Percentiles rank a stretch among this genome's conserved stretches.
These are phyloP conservation scores for Australoheros scitulus DNA, from an alignment of 2,113 vertebrate species.

Conservation along the genomic window DNA sequence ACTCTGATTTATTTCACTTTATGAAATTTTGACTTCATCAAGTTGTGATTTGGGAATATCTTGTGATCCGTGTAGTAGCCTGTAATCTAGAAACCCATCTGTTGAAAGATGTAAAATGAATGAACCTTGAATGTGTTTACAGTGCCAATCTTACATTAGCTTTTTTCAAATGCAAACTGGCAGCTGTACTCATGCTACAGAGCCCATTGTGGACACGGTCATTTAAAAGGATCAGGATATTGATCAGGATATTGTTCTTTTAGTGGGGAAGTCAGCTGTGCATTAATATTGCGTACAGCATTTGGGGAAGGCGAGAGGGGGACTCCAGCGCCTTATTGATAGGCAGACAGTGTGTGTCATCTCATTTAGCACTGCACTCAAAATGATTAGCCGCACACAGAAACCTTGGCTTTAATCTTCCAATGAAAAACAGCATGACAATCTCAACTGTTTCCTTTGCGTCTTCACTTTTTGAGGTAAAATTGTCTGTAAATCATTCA, in stretches of 20 bases:
- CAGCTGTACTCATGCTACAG: neutral
- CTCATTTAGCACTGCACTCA: slow-evolving; percentile 19
- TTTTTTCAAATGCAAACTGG: slow-evolving; percentile 13
- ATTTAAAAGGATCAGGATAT: neutral
- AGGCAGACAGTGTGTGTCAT: neutral
- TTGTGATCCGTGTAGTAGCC: neutral
- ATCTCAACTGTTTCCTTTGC: neutral
- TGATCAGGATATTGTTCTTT: neutral
- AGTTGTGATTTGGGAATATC: neutral
- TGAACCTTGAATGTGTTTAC: neutral
- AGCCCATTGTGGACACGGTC: neutral
- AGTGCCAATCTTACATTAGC: neutral
- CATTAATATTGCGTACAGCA: neutral
- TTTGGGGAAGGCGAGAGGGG: slow-evolving; percentile 1
- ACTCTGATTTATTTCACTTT: neutral
- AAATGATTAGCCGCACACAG: slow-evolving; percentile 19
- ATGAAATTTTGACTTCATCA: neutral
- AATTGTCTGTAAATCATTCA: slow-evolving; percentile 22
- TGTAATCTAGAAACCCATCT: neutral
- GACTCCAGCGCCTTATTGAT: neutral
- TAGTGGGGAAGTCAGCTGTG: slow-evolving; percentile 17
- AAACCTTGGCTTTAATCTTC: slow-evolving; percentile 25
- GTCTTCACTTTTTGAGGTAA: slow-evolving; percentile 22
- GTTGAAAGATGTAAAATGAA: neutral
- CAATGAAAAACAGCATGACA: slow-evolving; percentile 12